Conservation (phyloP, 2,113 vertebrate species). For the Elephantulus edwardii region DNA sequence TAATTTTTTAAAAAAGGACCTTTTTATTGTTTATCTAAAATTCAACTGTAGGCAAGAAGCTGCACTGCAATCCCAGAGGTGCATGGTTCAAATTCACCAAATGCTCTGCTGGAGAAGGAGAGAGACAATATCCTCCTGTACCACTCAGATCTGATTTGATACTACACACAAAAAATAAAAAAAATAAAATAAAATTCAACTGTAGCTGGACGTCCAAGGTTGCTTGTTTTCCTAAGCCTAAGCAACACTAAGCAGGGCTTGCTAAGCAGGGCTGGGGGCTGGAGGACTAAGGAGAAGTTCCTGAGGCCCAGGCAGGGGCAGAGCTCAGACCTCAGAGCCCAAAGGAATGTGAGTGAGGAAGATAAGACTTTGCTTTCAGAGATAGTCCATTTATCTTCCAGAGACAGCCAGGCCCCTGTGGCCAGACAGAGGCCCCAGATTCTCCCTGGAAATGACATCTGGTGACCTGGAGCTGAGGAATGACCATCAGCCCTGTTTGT, state of each 20-base stretch:
- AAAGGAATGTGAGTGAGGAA: not conserved
- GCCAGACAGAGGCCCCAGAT: not conserved
- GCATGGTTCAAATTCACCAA: too few relatives aligned
- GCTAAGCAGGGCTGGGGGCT: accelerated
- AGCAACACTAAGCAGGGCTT: not conserved
- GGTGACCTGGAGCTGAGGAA: not conserved
- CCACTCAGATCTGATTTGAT: too few relatives aligned
- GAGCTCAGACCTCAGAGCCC: not conserved
- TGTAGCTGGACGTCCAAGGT: not conserved
- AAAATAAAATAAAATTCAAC: too few relatives aligned
- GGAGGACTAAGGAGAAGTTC: too few relatives aligned
- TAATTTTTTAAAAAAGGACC: not conserved
- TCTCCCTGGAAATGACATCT: not conserved
- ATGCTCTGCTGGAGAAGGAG: too few relatives aligned
- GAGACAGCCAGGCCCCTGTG: not conserved
- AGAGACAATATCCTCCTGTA: too few relatives aligned
- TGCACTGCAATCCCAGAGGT: too few relatives aligned
- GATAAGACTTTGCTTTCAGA: not conserved
- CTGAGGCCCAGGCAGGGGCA: not conserved
- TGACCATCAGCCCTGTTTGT: not conserved
- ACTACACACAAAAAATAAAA: too few relatives aligned
- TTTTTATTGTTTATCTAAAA: not conserved
- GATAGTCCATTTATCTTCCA: not conserved
- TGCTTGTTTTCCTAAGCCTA: not conserved
- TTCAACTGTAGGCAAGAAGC: too few relatives aligned